Base-by-base conservation (phyloP, 1,140 invertebrate species). In the Halictus rubicundus region DNA sequence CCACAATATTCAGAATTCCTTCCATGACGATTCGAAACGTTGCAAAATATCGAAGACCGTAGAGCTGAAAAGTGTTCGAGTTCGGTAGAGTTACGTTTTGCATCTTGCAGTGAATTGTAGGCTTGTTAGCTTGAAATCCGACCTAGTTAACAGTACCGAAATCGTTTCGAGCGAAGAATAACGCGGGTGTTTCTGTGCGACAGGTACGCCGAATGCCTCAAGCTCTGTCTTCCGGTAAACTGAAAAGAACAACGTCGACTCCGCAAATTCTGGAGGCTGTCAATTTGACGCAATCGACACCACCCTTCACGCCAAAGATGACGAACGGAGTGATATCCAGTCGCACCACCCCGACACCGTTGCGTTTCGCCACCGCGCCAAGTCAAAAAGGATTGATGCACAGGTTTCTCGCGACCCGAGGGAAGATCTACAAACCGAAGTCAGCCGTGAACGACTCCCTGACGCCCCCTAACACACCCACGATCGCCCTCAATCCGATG, bases 301-400 rank as follows among this genome's bases (percentile, higher is more conserved):
- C 66, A 60, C 90, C 77, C 37, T 77, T 87, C 46, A 81, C 86
- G 57, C 88, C 90, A 64, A 91, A 91, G 79, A 89, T 91, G 89
- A 90, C 89, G 21, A 90, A 91, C 73, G 88, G 91, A 9, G 90
- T 91, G 39, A 90, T 89, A 86, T 90, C 90, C 27, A 84, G 57
- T 25, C 92, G 68, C 70, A 93, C 69, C 87, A 90, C 85, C 82
- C 90, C 80, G 89, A 94, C 86, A 88, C 94, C 94, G 25, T 89
- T 95, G 52, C 93, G 94, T 61, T 95, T 95, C 73, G 94, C 95
- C 0, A 94, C 94, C 0, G 93, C 93, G 71, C 94, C 93, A 0
- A 94, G 94, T n/a, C 95, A 95, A 64, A 96, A 95, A 87, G 96
- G 95, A 1, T 93, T 97, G 52, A 97, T 97, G 96, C 95, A 96